A percentile compares a stretch with the other conserved stretches of the same genome.
Conservation (phyloP, 2,113 vertebrate species). For the Sylvia atricapilla region DNA sequence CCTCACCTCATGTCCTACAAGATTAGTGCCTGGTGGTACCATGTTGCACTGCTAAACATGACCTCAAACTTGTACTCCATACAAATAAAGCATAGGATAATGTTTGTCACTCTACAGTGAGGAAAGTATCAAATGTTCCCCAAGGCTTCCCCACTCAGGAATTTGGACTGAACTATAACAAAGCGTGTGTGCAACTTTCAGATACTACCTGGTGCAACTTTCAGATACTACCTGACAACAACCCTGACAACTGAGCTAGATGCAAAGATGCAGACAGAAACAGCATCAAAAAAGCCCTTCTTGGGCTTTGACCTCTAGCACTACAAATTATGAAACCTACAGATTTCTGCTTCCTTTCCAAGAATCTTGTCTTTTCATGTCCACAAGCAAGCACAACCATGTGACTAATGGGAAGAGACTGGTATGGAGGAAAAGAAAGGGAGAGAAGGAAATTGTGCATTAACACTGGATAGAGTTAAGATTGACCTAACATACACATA, state of each 20-base stretch:
- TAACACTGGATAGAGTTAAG: background rate
- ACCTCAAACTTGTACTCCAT: background rate
- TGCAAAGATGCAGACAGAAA: background rate
- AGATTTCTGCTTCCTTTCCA: background rate
- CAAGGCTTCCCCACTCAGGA: background rate
- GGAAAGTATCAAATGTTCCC: background rate
- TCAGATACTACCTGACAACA: background rate
- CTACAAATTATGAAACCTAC: background rate
- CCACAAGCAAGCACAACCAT: background rate
- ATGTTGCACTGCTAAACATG: background rate
- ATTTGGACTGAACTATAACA: background rate
- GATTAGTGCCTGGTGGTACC: background rate
- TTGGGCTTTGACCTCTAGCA: background rate
- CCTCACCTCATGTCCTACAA: background rate
- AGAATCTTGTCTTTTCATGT: background rate
- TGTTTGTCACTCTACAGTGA: background rate
- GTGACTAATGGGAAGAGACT: background rate
- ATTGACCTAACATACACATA: rapidly evolving
- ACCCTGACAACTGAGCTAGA: background rate
- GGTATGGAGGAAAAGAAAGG: background rate
- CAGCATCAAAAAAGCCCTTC: background rate
- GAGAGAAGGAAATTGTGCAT: background rate
- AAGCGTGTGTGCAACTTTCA: background rate
- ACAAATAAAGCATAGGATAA: background rate
- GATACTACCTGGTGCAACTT: background rate